Conservation (phyloP, 2,797 vertebrate genomes). For the Hirundo rustica region DNA sequence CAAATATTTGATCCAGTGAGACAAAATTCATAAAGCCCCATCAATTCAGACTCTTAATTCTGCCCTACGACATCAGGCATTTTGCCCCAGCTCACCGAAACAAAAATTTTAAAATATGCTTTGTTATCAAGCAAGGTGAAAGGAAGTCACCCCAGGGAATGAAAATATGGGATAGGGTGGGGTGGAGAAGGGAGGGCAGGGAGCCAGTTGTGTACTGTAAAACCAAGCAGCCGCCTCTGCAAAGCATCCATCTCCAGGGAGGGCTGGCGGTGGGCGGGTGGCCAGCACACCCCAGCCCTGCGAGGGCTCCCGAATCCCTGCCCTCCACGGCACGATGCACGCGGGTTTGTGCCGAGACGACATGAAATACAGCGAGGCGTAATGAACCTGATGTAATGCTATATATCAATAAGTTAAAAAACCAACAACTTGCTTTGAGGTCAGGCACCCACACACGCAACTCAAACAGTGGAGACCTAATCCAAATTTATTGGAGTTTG, state of each 20-base stretch:
- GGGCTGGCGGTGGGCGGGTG: not conserved
- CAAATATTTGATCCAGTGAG: not conserved
- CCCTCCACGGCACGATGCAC: not conserved
- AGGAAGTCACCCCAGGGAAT: not conserved
- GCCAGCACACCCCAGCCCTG: not conserved
- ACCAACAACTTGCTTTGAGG: slow-evolving; percentile 65
- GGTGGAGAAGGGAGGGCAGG: not conserved
- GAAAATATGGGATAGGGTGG: not conserved
- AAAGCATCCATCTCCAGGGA: not conserved
- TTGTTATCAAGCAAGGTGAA: not conserved
- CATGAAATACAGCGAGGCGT: slow-evolving; percentile 58
- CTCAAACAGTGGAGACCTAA: slow-evolving; percentile 72
- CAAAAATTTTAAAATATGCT: not conserved
- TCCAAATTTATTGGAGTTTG: slow-evolving; percentile 72
- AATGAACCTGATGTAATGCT: slow-evolving; percentile 71
- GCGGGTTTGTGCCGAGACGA: not conserved
- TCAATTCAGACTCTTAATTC: not conserved
- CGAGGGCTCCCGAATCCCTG: not conserved
- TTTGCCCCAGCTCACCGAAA: not conserved
- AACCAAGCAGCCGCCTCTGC: not conserved
- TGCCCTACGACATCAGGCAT: fast-evolving
- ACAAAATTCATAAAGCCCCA: not conserved
- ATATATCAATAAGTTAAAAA: slow-evolving; percentile 71
- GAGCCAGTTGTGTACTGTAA: not conserved
- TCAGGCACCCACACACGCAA: slow-evolving; percentile 67